A percentile compares a stretch with the other conserved stretches of the same genome.
Evolutionary conservation across 2,113 vertebrate species (phyloP).

Genomic region (Pithys albifrons): DNA sequence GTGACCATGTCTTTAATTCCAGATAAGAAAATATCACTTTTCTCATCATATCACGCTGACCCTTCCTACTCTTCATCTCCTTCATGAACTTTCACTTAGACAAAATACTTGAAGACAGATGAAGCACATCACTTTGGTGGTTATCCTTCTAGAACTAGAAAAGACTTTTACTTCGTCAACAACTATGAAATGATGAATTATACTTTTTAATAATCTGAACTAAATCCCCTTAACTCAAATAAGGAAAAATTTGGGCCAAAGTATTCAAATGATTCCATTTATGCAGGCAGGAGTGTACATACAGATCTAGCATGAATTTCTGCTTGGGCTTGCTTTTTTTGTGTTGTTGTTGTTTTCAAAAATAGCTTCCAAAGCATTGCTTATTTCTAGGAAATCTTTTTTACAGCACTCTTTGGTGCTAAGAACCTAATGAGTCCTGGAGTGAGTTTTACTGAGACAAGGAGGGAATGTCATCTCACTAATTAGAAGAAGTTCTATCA

Average conservation of each 20-base stretch:
- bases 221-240: neutral
- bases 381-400: slow-evolving; percentile 11
- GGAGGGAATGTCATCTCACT: neutral
- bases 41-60: neutral
- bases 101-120: neutral
- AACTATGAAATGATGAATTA: neutral
- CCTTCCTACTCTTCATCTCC: neutral
- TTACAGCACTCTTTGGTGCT: neutral
- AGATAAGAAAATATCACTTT: neutral
- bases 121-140: neutral
- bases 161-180: neutral
- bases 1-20: neutral
- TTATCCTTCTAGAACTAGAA: neutral
- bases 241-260: neutral
- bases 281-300: neutral
- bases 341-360: neutral
- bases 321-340: neutral
- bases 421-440: neutral
- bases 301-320: neutral
- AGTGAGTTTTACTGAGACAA: slow-evolving; percentile 36
- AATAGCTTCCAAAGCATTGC: neutral
- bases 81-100: neutral
- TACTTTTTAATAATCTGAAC: neutral
- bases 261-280: neutral
- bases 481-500: slow-evolving; percentile 7